These are phyloP conservation scores for Prochilodus magdalenae DNA, from an alignment of 2,113 vertebrate species.

Conservation along the genomic window DNA sequence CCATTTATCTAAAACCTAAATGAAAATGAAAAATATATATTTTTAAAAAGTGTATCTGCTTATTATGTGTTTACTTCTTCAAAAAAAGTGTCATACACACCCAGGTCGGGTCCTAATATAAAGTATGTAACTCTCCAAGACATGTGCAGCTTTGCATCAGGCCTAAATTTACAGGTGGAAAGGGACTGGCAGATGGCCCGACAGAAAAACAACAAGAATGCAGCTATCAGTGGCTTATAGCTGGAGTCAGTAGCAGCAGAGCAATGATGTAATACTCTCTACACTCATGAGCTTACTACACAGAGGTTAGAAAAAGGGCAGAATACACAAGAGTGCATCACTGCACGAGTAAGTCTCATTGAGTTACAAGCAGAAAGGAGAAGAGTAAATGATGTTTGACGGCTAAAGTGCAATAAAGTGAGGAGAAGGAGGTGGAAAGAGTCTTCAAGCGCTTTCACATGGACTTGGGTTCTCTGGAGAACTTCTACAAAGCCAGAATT, in stretches of 20 bases:
- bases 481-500: neutral
- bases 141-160: neutral
- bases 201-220: neutral
- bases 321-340: neutral
- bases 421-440: neutral
- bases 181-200: constrained; percentile 1
- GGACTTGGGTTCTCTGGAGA: neutral
- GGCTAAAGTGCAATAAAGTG: no score
- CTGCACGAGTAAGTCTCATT: neutral
- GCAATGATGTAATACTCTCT: constrained; percentile 27
- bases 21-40: no score
- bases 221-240: neutral
- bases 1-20: no score
- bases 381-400: neutral
- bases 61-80: no score
- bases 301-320: neutral
- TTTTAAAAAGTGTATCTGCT: no score
- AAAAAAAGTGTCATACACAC: no score
- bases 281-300: constrained; percentile 1
- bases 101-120: no score
- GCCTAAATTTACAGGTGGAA: neutral
- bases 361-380: neutral
- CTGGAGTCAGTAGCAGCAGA: constrained; percentile 13
- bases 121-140: neutral
- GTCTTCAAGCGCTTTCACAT: neutral